phyloP scores from a whole-genome alignment of 2,113 vertebrate species.

The Macrotis lagotis region DNA sequence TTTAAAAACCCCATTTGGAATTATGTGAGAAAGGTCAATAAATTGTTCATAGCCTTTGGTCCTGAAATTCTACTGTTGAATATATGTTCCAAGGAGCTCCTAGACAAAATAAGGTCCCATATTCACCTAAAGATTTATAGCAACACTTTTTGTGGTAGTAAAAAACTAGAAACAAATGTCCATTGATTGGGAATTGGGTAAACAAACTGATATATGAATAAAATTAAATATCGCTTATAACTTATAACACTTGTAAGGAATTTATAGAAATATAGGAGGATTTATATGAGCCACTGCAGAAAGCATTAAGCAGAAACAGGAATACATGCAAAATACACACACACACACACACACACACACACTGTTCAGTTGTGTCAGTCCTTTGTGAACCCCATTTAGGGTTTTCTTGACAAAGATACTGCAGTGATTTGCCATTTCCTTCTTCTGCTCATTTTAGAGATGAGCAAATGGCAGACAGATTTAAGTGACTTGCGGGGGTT shows the following conservation, averaged over 20 bases:
- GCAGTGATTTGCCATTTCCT: no score
- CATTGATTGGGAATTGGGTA: neutral
- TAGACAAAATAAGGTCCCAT: neutral
- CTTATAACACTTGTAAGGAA: neutral
- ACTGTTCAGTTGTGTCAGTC: no score
- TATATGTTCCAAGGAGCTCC: neutral
- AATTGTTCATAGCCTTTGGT: neutral
- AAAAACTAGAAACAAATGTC: neutral
- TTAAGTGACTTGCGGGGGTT: no score
- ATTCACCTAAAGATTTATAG: neutral
- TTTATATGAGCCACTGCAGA: neutral
- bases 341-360: no score
- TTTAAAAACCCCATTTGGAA: neutral
- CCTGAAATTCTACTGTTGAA: neutral
- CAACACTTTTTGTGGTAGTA: neutral
- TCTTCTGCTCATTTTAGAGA: no score
- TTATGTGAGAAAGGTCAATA: neutral
- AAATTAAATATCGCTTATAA: neutral
- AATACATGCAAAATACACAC: no score
- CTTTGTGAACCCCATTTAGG: no score
- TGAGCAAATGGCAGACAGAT: no score
- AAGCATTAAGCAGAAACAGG: neutral
- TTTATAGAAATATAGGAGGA: neutral
- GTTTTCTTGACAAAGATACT: no score
- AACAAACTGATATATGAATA: neutral